These are phyloP conservation scores for Eudasyphora cyanicolor DNA, from an alignment of 2,888 invertebrate genomes.

Conservation along the genomic window DNA sequence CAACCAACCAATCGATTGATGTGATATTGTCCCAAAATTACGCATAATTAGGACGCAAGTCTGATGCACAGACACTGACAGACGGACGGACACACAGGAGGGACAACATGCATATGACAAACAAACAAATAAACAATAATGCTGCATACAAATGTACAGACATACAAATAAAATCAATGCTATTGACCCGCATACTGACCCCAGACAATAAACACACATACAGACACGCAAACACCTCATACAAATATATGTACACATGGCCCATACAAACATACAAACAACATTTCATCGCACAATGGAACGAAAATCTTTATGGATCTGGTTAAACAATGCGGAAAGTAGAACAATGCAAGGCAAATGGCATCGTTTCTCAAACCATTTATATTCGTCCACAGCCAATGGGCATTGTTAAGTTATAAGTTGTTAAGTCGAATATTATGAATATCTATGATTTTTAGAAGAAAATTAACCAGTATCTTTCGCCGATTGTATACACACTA, in stretches of 20 bases:
- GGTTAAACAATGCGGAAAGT: slow-evolving; percentile 58
- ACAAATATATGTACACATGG: no score
- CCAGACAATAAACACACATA: slow-evolving; percentile 51
- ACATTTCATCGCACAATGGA: slow-evolving; percentile 20
- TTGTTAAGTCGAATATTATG: no score
- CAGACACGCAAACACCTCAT: not conserved
- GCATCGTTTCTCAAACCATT: slow-evolving; percentile 46
- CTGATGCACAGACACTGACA: not conserved
- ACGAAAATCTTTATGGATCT: slow-evolving; percentile 57
- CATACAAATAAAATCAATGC: slow-evolving; percentile 55
- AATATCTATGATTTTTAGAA: no score
- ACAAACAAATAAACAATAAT: slow-evolving; percentile 44
- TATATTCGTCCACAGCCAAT: not conserved
- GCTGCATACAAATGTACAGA: slow-evolving; percentile 44
- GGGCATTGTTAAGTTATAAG: not conserved
- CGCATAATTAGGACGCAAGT: slow-evolving; percentile 64
- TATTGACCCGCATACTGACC: slow-evolving; percentile 66
- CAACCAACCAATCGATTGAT: slow-evolving; percentile 14
- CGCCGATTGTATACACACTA: no score
- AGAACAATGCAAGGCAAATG: slow-evolving; percentile 62
- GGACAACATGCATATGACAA: slow-evolving; percentile 17
- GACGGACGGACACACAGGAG: not conserved
- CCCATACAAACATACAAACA: slow-evolving; percentile 15
- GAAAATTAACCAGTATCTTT: no score
- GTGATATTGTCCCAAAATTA: slow-evolving; percentile 58